Percentiles rank a stretch among this genome's conserved stretches.
phyloP scores from a whole-genome alignment of 2,113 vertebrate species.

The Brienomyrus brachyistius region DNA sequence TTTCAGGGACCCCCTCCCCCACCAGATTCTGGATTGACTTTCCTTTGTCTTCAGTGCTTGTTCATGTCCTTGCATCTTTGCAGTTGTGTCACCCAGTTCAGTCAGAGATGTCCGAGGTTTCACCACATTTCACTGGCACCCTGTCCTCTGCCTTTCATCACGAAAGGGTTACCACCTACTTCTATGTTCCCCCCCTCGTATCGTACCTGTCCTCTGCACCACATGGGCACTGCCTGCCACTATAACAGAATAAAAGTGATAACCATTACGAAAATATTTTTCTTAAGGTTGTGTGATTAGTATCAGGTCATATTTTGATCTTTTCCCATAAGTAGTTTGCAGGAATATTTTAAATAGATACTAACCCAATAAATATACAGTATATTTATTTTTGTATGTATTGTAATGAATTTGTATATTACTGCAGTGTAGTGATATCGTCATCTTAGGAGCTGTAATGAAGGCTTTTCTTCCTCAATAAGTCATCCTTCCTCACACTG shows the following conservation, averaged over 20 bases:
- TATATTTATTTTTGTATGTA: not conserved
- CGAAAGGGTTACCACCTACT: not conserved
- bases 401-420: not conserved
- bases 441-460: not conserved
- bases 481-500: not conserved
- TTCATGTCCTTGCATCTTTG: not conserved
- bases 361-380: not conserved
- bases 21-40: not conserved
- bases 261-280: not conserved
- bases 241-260: conserved; percentile 5
- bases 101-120: conserved; percentile 21
- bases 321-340: not conserved
- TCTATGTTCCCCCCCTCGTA: not conserved
- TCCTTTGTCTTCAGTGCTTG: not conserved
- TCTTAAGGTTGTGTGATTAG: not conserved
- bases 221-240: not conserved
- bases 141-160: conserved; percentile 14
- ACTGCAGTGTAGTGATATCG: not conserved
- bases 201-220: not conserved
- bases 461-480: not conserved
- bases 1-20: not conserved
- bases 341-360: not conserved
- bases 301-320: not conserved
- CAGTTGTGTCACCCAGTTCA: conserved; percentile 32
- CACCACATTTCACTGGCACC: conserved; percentile 19